Evolutionary conservation across 2,797 vertebrate genomes (phyloP).

Genomic region (Cephalopachus bancanus): DNA sequence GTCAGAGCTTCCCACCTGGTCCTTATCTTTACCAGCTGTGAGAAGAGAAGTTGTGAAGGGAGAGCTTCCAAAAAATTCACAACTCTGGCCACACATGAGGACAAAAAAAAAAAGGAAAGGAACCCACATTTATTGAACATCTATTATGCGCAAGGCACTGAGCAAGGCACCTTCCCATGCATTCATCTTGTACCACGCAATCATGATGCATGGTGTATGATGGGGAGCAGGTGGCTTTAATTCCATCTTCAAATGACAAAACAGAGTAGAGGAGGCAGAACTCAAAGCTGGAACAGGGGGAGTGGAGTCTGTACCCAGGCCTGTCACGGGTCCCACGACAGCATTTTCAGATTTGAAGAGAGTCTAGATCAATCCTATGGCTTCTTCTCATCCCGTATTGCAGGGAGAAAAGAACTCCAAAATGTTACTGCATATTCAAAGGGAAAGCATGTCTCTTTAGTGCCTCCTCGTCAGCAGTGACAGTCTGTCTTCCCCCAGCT

Average conservation of each 20-base stretch:
- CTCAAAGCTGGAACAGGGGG: accelerated
- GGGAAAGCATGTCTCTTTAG: constrained; percentile 84
- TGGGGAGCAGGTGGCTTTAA: background rate
- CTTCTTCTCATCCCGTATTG: constrained; percentile 67
- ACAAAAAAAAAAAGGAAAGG: background rate
- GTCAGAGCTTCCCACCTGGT: constrained; percentile 61
- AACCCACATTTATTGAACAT: background rate
- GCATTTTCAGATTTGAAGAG: constrained; percentile 15
- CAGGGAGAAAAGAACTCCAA: constrained; percentile 82
- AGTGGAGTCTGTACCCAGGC: background rate
- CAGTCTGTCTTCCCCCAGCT: constrained; percentile 89
- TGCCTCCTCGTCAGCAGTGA: constrained; percentile 85
- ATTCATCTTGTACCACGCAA: background rate
- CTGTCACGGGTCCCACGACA: background rate
- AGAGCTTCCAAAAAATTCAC: background rate
- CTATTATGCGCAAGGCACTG: background rate
- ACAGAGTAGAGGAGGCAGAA: accelerated
- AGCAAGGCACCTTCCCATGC: background rate
- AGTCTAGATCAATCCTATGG: constrained; percentile 55
- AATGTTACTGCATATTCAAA: constrained; percentile 80
- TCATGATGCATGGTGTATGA: too few relatives aligned
- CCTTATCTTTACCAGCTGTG: constrained; percentile 62
- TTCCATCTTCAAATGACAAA: background rate
- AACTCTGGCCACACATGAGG: background rate
- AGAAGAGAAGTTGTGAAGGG: constrained; percentile 19